Base-by-base conservation (phyloP, 2,113 vertebrate genomes). In the Calypte anna region DNA sequence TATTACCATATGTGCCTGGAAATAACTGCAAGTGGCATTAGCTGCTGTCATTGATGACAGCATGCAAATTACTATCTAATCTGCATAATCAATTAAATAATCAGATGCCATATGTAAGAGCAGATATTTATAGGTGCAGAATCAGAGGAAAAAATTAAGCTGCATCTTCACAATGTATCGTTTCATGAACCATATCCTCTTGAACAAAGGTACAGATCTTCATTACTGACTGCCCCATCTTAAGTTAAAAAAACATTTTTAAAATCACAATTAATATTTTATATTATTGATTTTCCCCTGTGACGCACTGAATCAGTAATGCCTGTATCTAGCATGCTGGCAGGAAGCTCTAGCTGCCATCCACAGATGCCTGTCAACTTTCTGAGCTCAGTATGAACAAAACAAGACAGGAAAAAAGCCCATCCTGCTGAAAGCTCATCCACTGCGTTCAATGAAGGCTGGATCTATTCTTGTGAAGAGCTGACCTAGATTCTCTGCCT, bases 401-500 rank as follows among this genome's bases (percentile, higher is more conserved):
- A 94, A 84, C 23, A 78, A 91, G 44, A 16, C 58, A 67, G 74
- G 57, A 76, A 89, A 96, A 80, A 87, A 62, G 1, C 9, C 9
- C 1, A 0, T 81, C 12, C 63, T 33, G 28, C 85, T 66, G 16
- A 50, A 81, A 72, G 90, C 68, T 83, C 10, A 2, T 93, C 69
- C 64, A 46, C 69, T 33, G 69, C 30, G 5, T 57, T 96, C 95
- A 92, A 5, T 77, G 73, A 86, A 87, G 15, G 54, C 82, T 78
- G 24, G 58, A 72, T 91, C 92, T 96, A 50, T 96, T 95, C 90
- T 70, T 83, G 93, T 13, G 2, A 97, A 85, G 89, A 87, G 93
- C 95, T 96, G 97, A 97, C 97, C 97, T 94, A 97, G 96, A 97
- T 97, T 97, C 97, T 88, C 70, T 14, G 83, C 95, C 54, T 90